These are phyloP conservation scores for Gobius niger DNA, from an alignment of 2,113 vertebrate genomes.

Conservation along the genomic window DNA sequence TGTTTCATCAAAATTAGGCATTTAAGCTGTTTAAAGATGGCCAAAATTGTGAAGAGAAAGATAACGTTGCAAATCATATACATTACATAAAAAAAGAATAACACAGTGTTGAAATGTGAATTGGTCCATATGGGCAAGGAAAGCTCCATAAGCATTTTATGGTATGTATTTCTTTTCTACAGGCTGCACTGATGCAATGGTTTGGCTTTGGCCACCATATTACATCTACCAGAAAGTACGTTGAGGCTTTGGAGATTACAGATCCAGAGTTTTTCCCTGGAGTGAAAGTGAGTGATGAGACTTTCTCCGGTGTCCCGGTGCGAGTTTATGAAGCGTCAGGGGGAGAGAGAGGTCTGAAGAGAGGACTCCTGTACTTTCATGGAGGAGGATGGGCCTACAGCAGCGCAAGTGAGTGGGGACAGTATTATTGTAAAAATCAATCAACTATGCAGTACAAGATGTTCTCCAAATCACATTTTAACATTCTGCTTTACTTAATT, in stretches of 20 bases:
- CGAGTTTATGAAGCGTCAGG: slow-evolving; percentile 82
- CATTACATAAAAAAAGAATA: no score
- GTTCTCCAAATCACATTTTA: neutral
- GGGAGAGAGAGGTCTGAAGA: slow-evolving; percentile 74
- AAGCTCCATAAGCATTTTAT: neutral
- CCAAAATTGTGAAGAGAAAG: no score
- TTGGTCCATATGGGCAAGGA: no score
- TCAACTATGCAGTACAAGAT: no score
- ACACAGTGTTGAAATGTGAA: no score
- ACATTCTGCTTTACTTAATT: neutral
- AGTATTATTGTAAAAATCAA: neutral
- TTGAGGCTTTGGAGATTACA: slow-evolving; percentile 65
- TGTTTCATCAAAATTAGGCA: no score
- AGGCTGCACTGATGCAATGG: slow-evolving; percentile 81
- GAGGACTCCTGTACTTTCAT: slow-evolving; percentile 84
- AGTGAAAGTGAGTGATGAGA: slow-evolving; percentile 80
- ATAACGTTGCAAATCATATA: no score
- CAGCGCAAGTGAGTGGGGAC: slow-evolving; percentile 81
- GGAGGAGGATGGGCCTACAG: slow-evolving; percentile 94
- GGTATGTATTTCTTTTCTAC: neutral
- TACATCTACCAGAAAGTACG: slow-evolving; percentile 68
- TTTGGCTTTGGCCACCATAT: slow-evolving; percentile 82
- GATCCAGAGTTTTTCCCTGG: slow-evolving; percentile 63
- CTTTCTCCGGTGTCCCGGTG: slow-evolving; percentile 85
- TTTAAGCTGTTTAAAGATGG: no score